Evolutionary conservation across 2,888 invertebrate species (phyloP).

Genomic region (Mythimna pallens): DNA sequence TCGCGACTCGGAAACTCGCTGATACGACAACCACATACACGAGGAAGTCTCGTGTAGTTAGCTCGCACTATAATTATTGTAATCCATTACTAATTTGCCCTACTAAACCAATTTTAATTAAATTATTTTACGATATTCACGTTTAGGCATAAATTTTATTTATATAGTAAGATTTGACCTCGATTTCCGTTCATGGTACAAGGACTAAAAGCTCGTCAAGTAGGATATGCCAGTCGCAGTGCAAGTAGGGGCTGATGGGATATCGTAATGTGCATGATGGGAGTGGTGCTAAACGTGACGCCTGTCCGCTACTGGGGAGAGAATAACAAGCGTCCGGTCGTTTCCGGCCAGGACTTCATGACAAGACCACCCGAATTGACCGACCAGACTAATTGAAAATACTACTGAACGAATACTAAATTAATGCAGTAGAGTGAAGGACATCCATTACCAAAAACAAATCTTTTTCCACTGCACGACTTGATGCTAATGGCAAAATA

Average conservation of each 20-base stretch:
- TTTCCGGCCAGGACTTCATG: constrained; percentile 1
- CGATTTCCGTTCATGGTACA: constrained; percentile 9
- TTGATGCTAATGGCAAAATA: constrained; percentile 35
- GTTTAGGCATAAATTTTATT: neutral
- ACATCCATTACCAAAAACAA: constrained; percentile 12
- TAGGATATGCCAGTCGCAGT: constrained; percentile 55
- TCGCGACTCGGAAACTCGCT: constrained; percentile 40
- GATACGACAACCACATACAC: constrained; percentile 19
- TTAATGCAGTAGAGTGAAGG: constrained; percentile 4
- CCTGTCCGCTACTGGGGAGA: constrained; percentile 43
- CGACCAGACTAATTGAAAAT: neutral
- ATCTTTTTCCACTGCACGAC: constrained; percentile 16
- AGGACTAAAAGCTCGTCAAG: constrained; percentile 26
- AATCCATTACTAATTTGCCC: constrained; percentile 14
- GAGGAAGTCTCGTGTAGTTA: constrained; percentile 25
- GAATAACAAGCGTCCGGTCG: constrained; percentile 57
- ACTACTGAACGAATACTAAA: neutral
- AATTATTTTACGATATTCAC: no score
- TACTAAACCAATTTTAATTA: constrained; percentile 9
- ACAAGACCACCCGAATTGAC: constrained; percentile 21
- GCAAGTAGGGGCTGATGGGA: constrained; percentile 39
- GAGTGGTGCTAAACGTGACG: constrained; percentile 50
- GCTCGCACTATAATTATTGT: constrained; percentile 14
- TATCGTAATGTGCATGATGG: constrained; percentile 6
- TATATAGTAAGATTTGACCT: neutral